Percentiles rank a stretch among this genome's conserved stretches.
Conservation (phyloP, 2,113 vertebrate species). For the Alouatta palliata region DNA sequence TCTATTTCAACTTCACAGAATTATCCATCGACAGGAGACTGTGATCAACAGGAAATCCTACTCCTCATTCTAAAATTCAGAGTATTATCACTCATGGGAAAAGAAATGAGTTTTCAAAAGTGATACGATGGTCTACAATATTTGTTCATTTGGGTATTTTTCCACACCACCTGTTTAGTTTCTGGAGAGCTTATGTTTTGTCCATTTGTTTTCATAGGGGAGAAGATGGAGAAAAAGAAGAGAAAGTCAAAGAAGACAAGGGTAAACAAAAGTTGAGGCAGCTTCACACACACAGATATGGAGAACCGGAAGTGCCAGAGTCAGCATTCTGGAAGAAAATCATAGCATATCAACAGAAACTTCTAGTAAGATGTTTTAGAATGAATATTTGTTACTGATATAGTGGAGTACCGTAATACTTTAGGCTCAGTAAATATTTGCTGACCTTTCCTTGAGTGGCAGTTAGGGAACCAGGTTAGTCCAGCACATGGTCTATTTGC, state of each 20-base stretch:
- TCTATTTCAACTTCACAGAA: not conserved
- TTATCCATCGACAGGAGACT: not conserved
- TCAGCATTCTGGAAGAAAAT: constrained; percentile 98
- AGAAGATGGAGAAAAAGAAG: constrained; percentile 89
- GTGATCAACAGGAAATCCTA: not conserved
- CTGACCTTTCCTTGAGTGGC: not conserved
- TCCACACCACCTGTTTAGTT: not conserved
- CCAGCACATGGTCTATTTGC: not conserved
- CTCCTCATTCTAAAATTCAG: not conserved
- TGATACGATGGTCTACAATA: not conserved
- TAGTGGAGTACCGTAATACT: not conserved
- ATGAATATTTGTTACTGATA: not conserved
- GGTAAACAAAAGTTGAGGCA: constrained; percentile 88
- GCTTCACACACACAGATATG: constrained; percentile 87
- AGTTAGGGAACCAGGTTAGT: not conserved
- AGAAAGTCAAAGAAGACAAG: constrained; percentile 87
- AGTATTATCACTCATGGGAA: not conserved
- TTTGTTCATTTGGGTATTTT: not conserved
- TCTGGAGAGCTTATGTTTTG: not conserved
- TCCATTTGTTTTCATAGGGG: constrained; percentile 80
- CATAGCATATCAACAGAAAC: constrained; percentile 95
- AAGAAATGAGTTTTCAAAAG: not conserved
- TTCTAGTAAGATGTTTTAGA: constrained; percentile 88
- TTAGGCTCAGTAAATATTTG: not conserved
- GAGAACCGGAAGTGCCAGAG: constrained; percentile 93